These are phyloP conservation scores for Nebria brevicollis DNA, from an alignment of 2,888 invertebrate species.

Conservation along the genomic window DNA sequence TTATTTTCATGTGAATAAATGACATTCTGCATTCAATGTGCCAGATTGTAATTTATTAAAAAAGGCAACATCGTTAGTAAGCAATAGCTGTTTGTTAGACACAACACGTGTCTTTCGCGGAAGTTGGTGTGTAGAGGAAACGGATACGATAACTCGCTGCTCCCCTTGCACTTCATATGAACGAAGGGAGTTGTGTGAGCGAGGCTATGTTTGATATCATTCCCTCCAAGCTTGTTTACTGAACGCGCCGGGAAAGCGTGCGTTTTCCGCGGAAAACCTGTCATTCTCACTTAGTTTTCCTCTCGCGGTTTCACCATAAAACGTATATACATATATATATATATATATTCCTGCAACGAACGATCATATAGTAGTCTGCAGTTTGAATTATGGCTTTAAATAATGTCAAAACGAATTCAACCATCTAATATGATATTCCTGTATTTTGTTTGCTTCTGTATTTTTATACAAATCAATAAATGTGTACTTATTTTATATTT, in stretches of 20 bases:
- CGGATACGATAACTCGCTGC: conserved; percentile 25
- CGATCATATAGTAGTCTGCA: conserved; percentile 29
- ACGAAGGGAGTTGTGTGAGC: conserved; percentile 7
- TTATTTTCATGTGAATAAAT: conserved; percentile 51
- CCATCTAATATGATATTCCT: not conserved
- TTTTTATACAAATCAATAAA: not conserved
- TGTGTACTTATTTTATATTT: no score
- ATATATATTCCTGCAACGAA: not conserved
- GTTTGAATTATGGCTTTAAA: conserved; percentile 21
- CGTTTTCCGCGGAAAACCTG: conserved; percentile 52
- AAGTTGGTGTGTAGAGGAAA: not conserved
- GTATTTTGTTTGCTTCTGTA: not conserved
- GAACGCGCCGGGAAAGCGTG: conserved; percentile 33
- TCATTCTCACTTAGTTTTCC: conserved; percentile 57
- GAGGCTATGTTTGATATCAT: conserved; percentile 40
- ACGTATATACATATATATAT: conserved; percentile 49
- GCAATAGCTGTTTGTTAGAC: not conserved
- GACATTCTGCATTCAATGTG: conserved; percentile 55
- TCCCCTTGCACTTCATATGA: conserved; percentile 15
- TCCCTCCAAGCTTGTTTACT: conserved; percentile 14
- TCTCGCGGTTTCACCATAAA: conserved; percentile 53
- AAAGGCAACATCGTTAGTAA: conserved; percentile 31
- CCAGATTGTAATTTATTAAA: conserved; percentile 56
- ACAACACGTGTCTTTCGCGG: not conserved
- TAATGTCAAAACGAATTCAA: conserved; percentile 38